Percentiles rank a stretch among this genome's conserved stretches.
Conservation (phyloP, 2,113 vertebrate species). For the Leptobrachium leishanense region DNA sequence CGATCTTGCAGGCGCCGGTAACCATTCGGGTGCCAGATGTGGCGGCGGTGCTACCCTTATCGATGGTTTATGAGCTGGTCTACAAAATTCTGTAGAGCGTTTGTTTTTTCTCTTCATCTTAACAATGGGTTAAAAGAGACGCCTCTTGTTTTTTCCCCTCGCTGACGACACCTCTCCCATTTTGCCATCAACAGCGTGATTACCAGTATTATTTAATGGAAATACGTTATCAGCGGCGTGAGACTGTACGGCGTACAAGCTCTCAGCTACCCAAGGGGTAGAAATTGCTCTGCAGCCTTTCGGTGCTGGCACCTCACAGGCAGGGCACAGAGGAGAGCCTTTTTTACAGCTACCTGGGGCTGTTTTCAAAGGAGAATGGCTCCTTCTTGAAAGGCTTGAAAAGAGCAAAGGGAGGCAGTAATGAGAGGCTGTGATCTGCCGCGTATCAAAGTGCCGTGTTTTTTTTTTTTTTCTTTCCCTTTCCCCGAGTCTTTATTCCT, state of each 20-base stretch:
- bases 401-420: constrained; percentile 47
- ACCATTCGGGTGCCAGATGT: background rate
- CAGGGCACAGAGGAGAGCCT: constrained; percentile 30
- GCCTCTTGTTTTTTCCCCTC: background rate
- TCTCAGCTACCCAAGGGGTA: constrained; percentile 26
- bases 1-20: background rate
- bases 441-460: constrained; percentile 42
- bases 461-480: background rate
- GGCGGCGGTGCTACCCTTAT: too few relatives aligned
- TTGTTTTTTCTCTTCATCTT: background rate
- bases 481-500: constrained; percentile 30
- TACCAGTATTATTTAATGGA: constrained; percentile 44
- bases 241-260: constrained; percentile 4
- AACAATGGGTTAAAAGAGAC: constrained; percentile 19
- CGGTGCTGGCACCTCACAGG: constrained; percentile 18
- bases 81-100: too few relatives aligned
- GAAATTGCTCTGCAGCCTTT: constrained; percentile 38
- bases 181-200: constrained; percentile 32
- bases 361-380: constrained; percentile 38
- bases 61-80: too few relatives aligned
- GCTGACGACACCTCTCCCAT: background rate
- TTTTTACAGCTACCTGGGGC: constrained; percentile 48
- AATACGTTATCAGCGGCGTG: constrained; percentile 12
- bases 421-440: constrained; percentile 46
- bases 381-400: constrained; percentile 40